Percentiles rank a stretch among this genome's conserved stretches.
Evolutionary conservation across 2,888 invertebrate species (phyloP).

Genomic region (Agrilus cyanescens): DNA sequence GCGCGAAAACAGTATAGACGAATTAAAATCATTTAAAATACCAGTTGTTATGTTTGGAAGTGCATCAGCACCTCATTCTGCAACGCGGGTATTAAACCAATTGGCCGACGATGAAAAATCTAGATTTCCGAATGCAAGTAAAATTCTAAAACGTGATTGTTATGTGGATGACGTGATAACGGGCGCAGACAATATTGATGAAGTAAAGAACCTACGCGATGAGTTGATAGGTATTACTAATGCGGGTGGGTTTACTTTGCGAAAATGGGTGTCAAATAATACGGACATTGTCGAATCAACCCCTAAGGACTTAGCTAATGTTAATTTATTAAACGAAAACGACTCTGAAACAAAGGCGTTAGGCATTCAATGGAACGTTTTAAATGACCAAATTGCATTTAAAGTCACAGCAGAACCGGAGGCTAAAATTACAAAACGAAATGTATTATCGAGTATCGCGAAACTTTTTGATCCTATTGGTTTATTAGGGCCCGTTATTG

Average conservation of each 20-base stretch:
- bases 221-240: not conserved
- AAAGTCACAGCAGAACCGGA: constrained; percentile 8
- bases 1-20: too few relatives aligned
- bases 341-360: not conserved
- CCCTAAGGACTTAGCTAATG: not conserved
- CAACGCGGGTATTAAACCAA: constrained; percentile 12
- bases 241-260: not conserved
- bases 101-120: constrained; percentile 6
- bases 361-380: not conserved
- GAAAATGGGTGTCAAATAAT: constrained; percentile 11
- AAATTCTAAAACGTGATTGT: too few relatives aligned
- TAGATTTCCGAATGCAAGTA: not conserved
- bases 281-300: constrained; percentile 3
- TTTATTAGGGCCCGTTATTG: not conserved
- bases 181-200: not conserved
- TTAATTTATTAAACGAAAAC: constrained; percentile 1
- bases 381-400: not conserved
- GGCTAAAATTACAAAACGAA: too few relatives aligned
- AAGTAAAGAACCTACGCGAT: not conserved
- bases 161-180: constrained; percentile 1
- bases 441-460: constrained; percentile 2
- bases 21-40: too few relatives aligned
- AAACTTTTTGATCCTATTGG: constrained; percentile 2
- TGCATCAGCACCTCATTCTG: constrained; percentile 14
- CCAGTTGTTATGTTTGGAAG: constrained; percentile 18